Percentiles rank a stretch among this genome's conserved stretches.
phyloP scores from a whole-genome alignment of 2,797 vertebrate genomes.

The Xenopus petersii region DNA sequence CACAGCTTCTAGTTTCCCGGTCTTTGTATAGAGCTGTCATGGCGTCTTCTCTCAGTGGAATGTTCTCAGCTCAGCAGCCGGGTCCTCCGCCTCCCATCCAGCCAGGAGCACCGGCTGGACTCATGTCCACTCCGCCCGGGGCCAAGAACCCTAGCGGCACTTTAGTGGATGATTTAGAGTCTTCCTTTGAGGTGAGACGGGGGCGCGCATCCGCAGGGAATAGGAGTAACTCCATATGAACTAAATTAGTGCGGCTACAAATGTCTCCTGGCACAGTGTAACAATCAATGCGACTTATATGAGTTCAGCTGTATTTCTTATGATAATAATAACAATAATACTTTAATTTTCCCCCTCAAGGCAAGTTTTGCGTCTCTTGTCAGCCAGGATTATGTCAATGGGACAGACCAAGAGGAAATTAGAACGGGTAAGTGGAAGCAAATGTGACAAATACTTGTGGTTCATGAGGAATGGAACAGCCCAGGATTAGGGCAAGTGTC shows the following conservation, averaged over 20 bases:
- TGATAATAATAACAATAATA: no score
- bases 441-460: no score
- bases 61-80: constrained; percentile 78
- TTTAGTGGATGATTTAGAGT: constrained; percentile 89
- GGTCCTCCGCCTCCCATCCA: constrained; percentile 68
- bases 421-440: constrained; percentile 78
- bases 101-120: constrained; percentile 73
- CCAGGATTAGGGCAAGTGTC: no score
- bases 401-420: constrained; percentile 96
- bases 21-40: constrained; percentile 54
- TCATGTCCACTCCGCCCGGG: constrained; percentile 68
- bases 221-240: neutral
- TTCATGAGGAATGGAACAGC: no score
- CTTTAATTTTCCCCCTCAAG: constrained; percentile 56
- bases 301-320: no score
- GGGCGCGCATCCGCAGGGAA: no score
- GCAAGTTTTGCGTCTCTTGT: constrained; percentile 96
- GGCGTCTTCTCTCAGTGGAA: constrained; percentile 80
- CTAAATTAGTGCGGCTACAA: neutral
- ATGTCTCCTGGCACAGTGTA: no score
- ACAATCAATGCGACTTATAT: no score
- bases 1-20: no score
- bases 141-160: constrained; percentile 71
- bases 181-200: constrained; percentile 84
- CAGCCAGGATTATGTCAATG: constrained; percentile 96